Percentiles rank a stretch among this genome's conserved stretches.
Evolutionary conservation across 2,113 vertebrate species (phyloP).

Genomic region (Planiliza haematocheilus): DNA sequence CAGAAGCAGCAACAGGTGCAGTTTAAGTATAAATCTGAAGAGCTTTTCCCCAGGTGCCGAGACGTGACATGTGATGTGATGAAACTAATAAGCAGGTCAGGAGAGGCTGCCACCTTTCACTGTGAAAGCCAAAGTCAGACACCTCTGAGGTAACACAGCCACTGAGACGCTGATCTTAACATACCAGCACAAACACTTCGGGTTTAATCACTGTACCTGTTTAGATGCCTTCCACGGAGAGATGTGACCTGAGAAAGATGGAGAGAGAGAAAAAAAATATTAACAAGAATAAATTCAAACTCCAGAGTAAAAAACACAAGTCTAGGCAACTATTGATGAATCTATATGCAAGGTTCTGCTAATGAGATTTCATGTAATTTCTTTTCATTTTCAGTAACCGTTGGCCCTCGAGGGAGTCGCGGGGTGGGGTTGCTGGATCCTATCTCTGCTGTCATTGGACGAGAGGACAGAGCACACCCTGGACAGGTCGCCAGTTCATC

Average conservation of each 20-base stretch:
- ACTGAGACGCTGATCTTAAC: constrained; percentile 9
- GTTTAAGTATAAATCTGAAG: constrained; percentile 13
- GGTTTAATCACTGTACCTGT: constrained; percentile 85
- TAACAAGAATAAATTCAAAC: constrained; percentile 1
- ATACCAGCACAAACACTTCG: constrained; percentile 11
- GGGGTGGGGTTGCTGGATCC: too few species aligned
- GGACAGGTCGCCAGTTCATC: too few species aligned
- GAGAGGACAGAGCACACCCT: too few species aligned
- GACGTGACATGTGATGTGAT: constrained; percentile 45
- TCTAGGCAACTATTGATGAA: background rate
- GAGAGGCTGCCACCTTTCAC: constrained; percentile 33
- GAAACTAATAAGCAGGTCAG: constrained; percentile 53
- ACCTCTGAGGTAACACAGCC: constrained; percentile 20
- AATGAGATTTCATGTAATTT: too few species aligned
- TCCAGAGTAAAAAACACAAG: constrained; percentile 7
- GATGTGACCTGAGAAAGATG: constrained; percentile 90
- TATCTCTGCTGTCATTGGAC: too few species aligned
- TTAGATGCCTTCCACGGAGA: constrained; percentile 98
- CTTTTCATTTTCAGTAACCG: too few species aligned
- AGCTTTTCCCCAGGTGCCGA: constrained; percentile 19
- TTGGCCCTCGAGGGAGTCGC: too few species aligned
- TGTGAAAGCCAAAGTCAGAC: constrained; percentile 44
- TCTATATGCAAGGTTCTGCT: background rate
- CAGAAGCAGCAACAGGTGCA: constrained; percentile 39
- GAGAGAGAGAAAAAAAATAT: constrained; percentile 59